Evolutionary conservation across 2,113 vertebrate genomes (phyloP).

Genomic region (Euleptes europaea): DNA sequence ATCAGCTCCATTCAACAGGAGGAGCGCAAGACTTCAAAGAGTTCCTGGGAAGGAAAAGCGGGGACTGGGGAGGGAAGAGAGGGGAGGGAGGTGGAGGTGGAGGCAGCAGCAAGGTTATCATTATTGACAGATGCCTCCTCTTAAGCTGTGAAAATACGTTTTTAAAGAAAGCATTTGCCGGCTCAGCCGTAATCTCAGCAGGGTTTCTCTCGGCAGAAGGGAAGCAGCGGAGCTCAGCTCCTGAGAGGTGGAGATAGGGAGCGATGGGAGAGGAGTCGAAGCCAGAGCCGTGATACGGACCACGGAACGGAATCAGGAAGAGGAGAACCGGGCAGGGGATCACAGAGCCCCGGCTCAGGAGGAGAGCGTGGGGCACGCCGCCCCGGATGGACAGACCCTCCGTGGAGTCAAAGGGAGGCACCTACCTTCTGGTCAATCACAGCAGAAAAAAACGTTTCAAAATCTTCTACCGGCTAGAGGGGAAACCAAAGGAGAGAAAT

Average conservation of each 20-base stretch:
- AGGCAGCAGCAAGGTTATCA: background rate
- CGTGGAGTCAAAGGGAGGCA: background rate
- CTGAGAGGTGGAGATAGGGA: background rate
- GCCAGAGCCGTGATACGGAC: background rate
- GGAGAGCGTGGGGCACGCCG: background rate
- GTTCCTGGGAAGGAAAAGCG: background rate
- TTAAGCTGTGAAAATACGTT: background rate
- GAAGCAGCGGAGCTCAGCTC: background rate
- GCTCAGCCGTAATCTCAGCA: conserved; percentile 10
- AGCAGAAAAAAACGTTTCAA: conserved; percentile 88
- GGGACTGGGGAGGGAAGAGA: no score
- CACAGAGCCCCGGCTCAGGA: no score
- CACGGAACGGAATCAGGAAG: background rate
- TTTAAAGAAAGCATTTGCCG: background rate
- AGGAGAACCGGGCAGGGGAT: background rate
- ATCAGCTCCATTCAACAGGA: background rate
- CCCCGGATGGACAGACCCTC: no score
- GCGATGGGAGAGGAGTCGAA: background rate
- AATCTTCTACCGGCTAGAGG: conserved; percentile 87
- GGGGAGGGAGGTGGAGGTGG: fast-evolving
- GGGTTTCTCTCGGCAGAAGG: background rate
- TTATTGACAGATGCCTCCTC: conserved; percentile 6
- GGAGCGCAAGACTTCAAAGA: background rate
- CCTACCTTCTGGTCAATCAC: conserved; percentile 94
- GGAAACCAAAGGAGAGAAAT: background rate